Evolutionary conservation across 2,797 vertebrate genomes (phyloP).

Genomic region (Botia almorhae): DNA sequence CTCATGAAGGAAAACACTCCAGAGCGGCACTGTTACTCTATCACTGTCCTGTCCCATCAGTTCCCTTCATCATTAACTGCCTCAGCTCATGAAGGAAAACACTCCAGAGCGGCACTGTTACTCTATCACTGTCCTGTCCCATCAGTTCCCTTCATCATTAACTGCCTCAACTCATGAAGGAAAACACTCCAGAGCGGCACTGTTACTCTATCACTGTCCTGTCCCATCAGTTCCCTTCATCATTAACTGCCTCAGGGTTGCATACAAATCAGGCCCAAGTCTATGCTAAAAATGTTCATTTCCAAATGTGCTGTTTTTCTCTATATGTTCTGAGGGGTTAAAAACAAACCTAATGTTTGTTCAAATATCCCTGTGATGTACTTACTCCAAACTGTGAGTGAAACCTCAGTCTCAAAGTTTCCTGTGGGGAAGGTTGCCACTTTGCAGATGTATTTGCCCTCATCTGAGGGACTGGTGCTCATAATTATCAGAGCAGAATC

Average conservation of each 20-base stretch:
- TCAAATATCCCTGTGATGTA: slow-evolving; percentile 14
- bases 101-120: not conserved
- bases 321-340: too few relatives aligned
- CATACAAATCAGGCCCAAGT: not conserved
- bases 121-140: not conserved
- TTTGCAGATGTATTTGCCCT: slow-evolving; percentile 84
- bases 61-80: not conserved
- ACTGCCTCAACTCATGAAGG: too few relatives aligned
- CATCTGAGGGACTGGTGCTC: slow-evolving; percentile 73
- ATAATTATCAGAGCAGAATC: slow-evolving; percentile 75
- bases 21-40: not conserved
- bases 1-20: too few relatives aligned
- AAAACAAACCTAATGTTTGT: too few relatives aligned
- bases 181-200: not conserved
- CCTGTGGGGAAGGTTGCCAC: slow-evolving; percentile 84
- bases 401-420: slow-evolving; percentile 79
- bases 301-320: not conserved
- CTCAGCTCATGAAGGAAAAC: too few relatives aligned
- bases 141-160: not conserved
- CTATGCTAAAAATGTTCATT: not conserved
- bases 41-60: slow-evolving; percentile 5
- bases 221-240: not conserved
- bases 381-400: slow-evolving; percentile 81
- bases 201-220: not conserved
- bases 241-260: not conserved